Conservation (phyloP, 2,888 invertebrate species). For the Marasmarcha lunaedactyla region DNA sequence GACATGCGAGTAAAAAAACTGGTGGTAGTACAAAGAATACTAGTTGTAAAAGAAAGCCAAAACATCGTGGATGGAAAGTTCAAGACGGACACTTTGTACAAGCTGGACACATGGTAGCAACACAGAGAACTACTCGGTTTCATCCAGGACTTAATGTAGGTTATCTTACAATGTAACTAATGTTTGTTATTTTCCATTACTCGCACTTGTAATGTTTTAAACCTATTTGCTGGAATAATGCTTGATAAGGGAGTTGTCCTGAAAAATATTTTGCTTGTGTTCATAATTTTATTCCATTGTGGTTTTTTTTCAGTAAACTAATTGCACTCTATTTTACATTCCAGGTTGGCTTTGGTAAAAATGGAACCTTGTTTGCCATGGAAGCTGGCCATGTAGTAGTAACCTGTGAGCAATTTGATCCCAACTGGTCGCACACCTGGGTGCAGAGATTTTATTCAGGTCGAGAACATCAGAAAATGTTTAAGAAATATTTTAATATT, state of each 20-base stretch:
- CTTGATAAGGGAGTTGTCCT: no score
- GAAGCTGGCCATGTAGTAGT: conserved; percentile 83
- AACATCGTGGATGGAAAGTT: conserved; percentile 83
- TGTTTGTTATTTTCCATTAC: no score
- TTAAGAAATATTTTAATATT: conserved; percentile 89
- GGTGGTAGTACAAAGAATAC: conserved; percentile 79
- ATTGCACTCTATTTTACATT: conserved; percentile 21
- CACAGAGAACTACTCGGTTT: conserved; percentile 77
- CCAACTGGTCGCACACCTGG: conserved; percentile 84
- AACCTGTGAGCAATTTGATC: conserved; percentile 85
- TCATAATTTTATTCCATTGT: no score
- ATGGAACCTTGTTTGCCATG: conserved; percentile 85
- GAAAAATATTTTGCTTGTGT: no score
- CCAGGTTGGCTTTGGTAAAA: conserved; percentile 85
- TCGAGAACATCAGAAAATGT: conserved; percentile 74
- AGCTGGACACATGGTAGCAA: conserved; percentile 75
- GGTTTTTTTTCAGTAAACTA: no score
- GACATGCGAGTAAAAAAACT: conserved; percentile 81
- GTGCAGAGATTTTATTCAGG: conserved; percentile 74
- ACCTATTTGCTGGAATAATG: no score
- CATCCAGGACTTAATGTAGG: conserved; percentile 85
- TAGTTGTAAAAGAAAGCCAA: conserved; percentile 75
- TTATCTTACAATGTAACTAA: conserved; percentile 6
- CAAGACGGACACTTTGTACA: conserved; percentile 77
- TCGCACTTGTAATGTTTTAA: no score